Base-by-base conservation (phyloP, 1,140 invertebrate species). In the Nymphalis io region DNA sequence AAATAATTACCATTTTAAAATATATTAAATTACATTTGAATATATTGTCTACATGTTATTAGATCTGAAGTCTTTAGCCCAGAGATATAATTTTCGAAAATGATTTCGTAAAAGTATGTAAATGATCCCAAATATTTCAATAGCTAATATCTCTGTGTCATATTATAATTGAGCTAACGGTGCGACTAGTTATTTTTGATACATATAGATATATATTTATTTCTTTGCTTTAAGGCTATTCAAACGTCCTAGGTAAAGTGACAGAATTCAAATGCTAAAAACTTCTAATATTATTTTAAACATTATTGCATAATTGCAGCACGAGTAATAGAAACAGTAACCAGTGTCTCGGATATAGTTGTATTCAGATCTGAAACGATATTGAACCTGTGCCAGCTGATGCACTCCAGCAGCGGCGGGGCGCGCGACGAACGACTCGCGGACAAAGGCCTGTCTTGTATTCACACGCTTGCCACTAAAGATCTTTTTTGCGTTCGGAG, bases 381-480 rank as follows among this genome's bases (percentile, higher is more conserved):
- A 82, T 80, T 81, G 71, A 79, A 80, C 74, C 42, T 15, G 15
- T 8, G 42, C 70, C 68, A 75, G 83, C 84, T 84, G 83, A 89
- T 88, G 87, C 82, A 84, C 82, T 84, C 77, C 80, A 83, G 79
- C 84, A 6, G 18, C 5, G 18, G 46, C 46, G 46, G 18, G n/a
- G 15, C 3, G 27, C 27, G 27, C 40, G 40, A 44, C n/a, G 40
- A n/a, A 3, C 1, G 40, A 44, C 6, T 60, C 38, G 16, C 71
- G 73, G 76, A 88, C 84, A 85, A 87, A 85, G 69, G 82, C 61
- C 70, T 68, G 42, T 65, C 42, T 75, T 77, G 74, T 80, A 81
- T 86, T 88, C 85, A 84, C 85, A 86, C 84, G 85, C 68, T 80
- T 74, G 64, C 64, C 72, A 84, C 81, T 85, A 86, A 83, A 83